Evolutionary conservation across 2,797 vertebrate genomes (phyloP).

Genomic region (Alca torda): DNA sequence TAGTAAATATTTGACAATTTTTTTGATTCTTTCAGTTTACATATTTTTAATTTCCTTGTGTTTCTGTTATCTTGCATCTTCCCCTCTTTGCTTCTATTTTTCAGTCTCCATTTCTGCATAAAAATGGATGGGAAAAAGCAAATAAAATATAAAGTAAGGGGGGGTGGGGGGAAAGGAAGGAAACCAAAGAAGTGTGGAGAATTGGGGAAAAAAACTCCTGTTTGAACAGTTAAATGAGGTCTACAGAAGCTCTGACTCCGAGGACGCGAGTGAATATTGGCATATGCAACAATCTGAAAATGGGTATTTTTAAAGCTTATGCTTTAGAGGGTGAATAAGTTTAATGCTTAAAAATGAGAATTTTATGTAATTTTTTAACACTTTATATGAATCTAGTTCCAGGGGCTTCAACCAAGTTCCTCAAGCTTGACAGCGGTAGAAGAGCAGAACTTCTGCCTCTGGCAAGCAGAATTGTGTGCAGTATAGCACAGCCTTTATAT

Average conservation of each 20-base stretch:
- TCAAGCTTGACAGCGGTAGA: background rate
- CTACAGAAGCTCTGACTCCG: background rate
- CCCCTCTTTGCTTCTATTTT: background rate
- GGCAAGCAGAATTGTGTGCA: slow-evolving; percentile 1
- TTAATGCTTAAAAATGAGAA: background rate
- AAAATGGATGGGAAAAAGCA: background rate
- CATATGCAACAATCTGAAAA: background rate
- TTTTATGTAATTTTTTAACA: background rate
- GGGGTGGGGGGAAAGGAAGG: background rate
- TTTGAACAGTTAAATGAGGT: background rate
- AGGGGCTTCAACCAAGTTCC: background rate
- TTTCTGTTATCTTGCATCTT: background rate
- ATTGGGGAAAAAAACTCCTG: accelerated
- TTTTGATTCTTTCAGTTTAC: background rate
- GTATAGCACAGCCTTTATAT: slow-evolving; percentile 23
- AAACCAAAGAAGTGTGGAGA: background rate
- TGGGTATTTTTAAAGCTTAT: background rate
- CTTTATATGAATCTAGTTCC: background rate
- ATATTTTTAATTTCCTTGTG: background rate
- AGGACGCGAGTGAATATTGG: background rate
- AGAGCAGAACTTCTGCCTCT: background rate
- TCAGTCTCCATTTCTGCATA: background rate
- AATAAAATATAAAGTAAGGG: background rate
- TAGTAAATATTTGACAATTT: background rate
- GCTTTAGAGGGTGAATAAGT: background rate